These are phyloP conservation scores for Microplitis demolitor DNA, from an alignment of 1,140 invertebrate genomes.

Conservation along the genomic window DNA sequence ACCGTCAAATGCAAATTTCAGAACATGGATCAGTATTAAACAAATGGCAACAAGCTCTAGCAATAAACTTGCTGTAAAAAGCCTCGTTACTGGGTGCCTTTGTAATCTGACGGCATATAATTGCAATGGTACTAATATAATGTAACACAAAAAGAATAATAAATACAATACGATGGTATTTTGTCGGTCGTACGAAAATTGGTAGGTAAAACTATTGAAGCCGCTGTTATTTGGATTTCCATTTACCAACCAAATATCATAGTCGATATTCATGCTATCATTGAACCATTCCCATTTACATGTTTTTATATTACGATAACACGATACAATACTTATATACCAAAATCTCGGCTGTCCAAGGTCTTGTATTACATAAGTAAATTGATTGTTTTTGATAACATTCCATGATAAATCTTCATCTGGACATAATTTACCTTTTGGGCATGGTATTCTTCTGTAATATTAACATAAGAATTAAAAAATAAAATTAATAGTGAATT, in stretches of 20 bases:
- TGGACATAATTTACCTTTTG: constrained; percentile 74
- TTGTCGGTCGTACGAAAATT: constrained; percentile 96
- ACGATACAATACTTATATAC: constrained; percentile 94
- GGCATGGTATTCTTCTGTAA: constrained; percentile 81
- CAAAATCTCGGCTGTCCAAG: constrained; percentile 90
- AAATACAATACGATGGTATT: constrained; percentile 92
- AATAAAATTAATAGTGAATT: neutral
- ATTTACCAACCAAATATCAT: constrained; percentile 96
- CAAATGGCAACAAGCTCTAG: constrained; percentile 85
- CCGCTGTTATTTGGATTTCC: constrained; percentile 86
- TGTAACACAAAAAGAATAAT: constrained; percentile 86
- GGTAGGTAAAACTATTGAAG: constrained; percentile 87
- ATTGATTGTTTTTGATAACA: constrained; percentile 87
- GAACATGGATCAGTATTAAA: constrained; percentile 85
- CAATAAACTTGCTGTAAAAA: constrained; percentile 86
- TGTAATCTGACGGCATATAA: constrained; percentile 86
- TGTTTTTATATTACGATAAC: constrained; percentile 77
- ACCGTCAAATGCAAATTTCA: constrained; percentile 90
- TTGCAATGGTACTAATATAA: constrained; percentile 86
- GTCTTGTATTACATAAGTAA: constrained; percentile 92
- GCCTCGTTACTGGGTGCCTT: constrained; percentile 87
- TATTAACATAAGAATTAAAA: neutral
- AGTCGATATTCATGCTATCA: constrained; percentile 69
- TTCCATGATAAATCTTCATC: constrained; percentile 86
- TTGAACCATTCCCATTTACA: constrained; percentile 84